These are phyloP conservation scores for Polietes domitor DNA, from an alignment of 2,888 invertebrate genomes.

Conservation along the genomic window DNA sequence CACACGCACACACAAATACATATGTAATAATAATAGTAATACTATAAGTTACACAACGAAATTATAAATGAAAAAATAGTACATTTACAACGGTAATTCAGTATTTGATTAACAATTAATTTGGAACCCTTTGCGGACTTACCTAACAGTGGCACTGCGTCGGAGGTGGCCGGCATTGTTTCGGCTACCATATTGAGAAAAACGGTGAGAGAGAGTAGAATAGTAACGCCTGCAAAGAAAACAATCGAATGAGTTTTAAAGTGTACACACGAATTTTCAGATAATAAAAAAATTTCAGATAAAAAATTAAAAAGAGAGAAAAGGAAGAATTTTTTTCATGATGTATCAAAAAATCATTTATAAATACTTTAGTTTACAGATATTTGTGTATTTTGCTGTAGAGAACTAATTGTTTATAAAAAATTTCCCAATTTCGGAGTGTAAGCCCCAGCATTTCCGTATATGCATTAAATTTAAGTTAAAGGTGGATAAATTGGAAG, in stretches of 20 bases:
- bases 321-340: no score
- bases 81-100: constrained; percentile 13
- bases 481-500: no score
- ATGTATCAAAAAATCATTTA: no score
- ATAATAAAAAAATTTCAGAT: no score
- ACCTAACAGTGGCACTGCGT: constrained; percentile 94
- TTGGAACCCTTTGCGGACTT: constrained; percentile 75
- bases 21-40: no score
- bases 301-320: no score
- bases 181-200: constrained; percentile 99
- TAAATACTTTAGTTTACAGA: no score
- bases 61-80: constrained; percentile 54
- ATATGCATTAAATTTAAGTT: no score
- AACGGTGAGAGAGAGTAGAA: constrained; percentile 97
- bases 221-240: constrained; percentile 91
- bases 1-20: constrained; percentile 38
- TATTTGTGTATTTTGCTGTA: no score
- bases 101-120: neutral
- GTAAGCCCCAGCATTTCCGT: no score
- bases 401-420: no score
- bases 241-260: neutral
- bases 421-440: no score
- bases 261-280: neutral
- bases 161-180: constrained; percentile 98
- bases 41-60: constrained; percentile 32